A percentile compares a stretch with the other conserved stretches of the same genome.
Conservation (phyloP, 2,797 vertebrate genomes). For the Lithobates pipiens region DNA sequence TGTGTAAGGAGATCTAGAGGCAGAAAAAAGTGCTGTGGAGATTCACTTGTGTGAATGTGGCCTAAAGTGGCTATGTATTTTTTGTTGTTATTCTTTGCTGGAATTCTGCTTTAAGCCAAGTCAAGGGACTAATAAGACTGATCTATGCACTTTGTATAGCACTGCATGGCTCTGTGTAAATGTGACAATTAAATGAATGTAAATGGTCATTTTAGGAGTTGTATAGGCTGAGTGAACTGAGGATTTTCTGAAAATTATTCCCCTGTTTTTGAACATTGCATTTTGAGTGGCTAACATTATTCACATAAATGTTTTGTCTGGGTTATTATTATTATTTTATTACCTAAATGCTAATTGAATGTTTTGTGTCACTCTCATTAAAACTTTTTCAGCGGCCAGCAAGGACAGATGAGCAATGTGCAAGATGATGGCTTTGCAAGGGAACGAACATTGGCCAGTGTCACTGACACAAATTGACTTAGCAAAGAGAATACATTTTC, state of each 20-base stretch:
- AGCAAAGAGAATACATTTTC: constrained; percentile 51
- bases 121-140: too few relatives aligned
- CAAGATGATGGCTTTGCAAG: constrained; percentile 39
- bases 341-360: constrained; percentile 47
- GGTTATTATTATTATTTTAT: constrained; percentile 37
- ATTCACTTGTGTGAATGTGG: too few relatives aligned
- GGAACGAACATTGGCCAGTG: constrained; percentile 47
- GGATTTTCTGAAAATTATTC: constrained; percentile 13
- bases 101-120: too few relatives aligned
- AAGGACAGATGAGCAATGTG: constrained; percentile 49
- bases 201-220: background rate
- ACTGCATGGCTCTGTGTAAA: too few relatives aligned
- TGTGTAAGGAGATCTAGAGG: too few relatives aligned
- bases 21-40: too few relatives aligned
- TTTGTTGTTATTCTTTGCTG: too few relatives aligned
- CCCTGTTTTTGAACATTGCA: constrained; percentile 10
- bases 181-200: too few relatives aligned
- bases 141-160: too few relatives aligned
- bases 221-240: background rate
- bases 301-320: background rate
- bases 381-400: constrained; percentile 38
- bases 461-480: constrained; percentile 49
- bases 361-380: constrained; percentile 34
- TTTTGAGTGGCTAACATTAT: background rate
- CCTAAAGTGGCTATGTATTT: too few relatives aligned